phyloP scores from a whole-genome alignment of 2,113 vertebrate species.

The Xiphias gladius region DNA sequence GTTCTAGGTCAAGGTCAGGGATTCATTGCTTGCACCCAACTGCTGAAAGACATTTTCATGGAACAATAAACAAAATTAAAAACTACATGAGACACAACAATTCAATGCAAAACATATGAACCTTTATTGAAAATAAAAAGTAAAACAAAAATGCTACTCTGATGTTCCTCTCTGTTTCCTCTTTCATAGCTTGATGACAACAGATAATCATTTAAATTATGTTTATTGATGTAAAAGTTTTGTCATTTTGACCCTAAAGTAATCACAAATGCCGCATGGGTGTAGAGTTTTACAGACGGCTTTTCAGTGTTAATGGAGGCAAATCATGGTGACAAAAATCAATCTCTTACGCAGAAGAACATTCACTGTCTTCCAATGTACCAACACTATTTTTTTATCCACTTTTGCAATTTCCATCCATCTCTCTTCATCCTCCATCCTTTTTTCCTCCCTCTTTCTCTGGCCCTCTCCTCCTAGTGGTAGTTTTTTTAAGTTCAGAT shows the following conservation, averaged over 20 bases:
- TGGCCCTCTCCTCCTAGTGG: conserved; percentile 90
- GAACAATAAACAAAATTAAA: conserved; percentile 4
- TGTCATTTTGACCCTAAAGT: not conserved
- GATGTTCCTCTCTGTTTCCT: not conserved
- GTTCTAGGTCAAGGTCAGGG: conserved; percentile 70
- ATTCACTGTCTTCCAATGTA: conserved; percentile 2
- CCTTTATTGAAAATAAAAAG: not conserved
- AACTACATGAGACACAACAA: not conserved
- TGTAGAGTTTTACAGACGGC: not conserved
- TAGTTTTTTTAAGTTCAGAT: conserved; percentile 99
- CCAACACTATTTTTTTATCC: conserved; percentile 27
- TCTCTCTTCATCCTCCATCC: conserved; percentile 49
- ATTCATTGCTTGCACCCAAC: conserved; percentile 17
- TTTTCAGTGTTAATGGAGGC: conserved; percentile 15
- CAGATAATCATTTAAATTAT: not conserved
- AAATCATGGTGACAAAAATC: conserved; percentile 27
- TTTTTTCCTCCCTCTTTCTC: conserved; percentile 46
- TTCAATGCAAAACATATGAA: not conserved
- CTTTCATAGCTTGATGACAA: not conserved
- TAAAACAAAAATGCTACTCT: not conserved
- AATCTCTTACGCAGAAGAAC: conserved; percentile 34
- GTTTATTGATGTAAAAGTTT: not conserved
- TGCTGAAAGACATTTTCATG: conserved; percentile 17
- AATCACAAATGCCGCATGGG: not conserved
- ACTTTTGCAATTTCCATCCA: conserved; percentile 32